phyloP scores from a whole-genome alignment of 2,888 invertebrate species.

The Odontocerum albicorne region DNA sequence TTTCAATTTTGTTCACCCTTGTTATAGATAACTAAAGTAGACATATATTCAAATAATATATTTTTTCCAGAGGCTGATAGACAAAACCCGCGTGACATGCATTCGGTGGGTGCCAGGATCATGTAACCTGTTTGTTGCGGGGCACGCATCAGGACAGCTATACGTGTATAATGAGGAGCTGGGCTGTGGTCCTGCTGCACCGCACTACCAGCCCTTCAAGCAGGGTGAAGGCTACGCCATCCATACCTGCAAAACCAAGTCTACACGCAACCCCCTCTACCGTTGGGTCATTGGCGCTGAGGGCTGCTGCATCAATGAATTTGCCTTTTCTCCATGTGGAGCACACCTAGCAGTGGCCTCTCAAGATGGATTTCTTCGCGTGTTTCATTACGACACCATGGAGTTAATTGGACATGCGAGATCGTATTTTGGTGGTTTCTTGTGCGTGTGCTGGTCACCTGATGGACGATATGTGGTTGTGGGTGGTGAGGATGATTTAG shows the following conservation, averaged over 20 bases:
- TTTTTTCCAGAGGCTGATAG: constrained; percentile 78
- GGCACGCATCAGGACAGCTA: constrained; percentile 94
- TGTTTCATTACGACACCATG: constrained; percentile 97
- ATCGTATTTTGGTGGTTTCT: constrained; percentile 96
- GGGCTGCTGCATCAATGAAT: constrained; percentile 89
- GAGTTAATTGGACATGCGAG: constrained; percentile 91
- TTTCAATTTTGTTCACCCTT: too few relatives aligned
- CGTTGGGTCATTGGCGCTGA: constrained; percentile 85
- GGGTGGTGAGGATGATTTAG: constrained; percentile 98
- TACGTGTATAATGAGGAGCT: constrained; percentile 98
- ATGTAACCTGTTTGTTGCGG: constrained; percentile 89
- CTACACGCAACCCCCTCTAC: constrained; percentile 93
- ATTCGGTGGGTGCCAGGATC: constrained; percentile 97
- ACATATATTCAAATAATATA: too few relatives aligned
- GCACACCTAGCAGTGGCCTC: constrained; percentile 92
- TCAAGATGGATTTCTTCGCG: constrained; percentile 91
- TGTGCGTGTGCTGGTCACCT: constrained; percentile 98
- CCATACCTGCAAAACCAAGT: constrained; percentile 95
- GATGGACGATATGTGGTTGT: constrained; percentile 94
- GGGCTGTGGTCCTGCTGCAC: constrained; percentile 85
- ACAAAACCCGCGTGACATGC: constrained; percentile 94
- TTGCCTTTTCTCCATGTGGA: constrained; percentile 95
- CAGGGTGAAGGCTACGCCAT: constrained; percentile 93
- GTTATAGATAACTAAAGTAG: not conserved
- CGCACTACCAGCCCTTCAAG: constrained; percentile 94